Evolutionary conservation across 1,140 invertebrate species (phyloP).

Genomic region (Episyrphus balteatus): DNA sequence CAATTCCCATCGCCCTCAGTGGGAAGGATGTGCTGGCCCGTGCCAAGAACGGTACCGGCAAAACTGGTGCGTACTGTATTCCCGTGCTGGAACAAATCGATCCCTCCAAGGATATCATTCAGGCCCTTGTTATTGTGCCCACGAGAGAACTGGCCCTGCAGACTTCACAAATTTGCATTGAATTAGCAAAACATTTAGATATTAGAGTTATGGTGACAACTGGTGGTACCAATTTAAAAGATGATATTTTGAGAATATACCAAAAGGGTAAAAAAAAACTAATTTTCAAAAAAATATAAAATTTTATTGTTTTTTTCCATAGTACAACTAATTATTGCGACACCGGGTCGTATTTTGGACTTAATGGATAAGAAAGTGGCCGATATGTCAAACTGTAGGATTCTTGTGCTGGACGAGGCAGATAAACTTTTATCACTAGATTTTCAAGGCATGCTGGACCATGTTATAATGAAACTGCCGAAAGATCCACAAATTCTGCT

Average conservation of each 20-base stretch:
- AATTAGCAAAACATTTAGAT: conserved; percentile 91
- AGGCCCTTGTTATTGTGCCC: conserved; percentile 97
- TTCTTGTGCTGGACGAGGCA: conserved; percentile 96
- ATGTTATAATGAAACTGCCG: conserved; percentile 88
- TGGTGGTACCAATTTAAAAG: conserved; percentile 93
- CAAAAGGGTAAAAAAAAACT: conserved; percentile 62
- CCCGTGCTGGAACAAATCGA: conserved; percentile 95
- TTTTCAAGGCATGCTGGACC: conserved; percentile 98
- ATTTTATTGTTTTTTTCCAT: conserved; percentile 3
- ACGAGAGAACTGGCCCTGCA: conserved; percentile 98
- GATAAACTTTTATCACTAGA: conserved; percentile 98
- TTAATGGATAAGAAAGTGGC: conserved; percentile 99
- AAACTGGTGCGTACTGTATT: conserved; percentile 99
- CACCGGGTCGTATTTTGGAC: conserved; percentile 97
- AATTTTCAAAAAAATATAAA: conserved; percentile 2
- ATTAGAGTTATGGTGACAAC: conserved; percentile 99
- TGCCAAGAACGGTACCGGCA: conserved; percentile 99
- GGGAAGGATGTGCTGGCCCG: conserved; percentile 96
- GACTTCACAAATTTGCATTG: conserved; percentile 99
- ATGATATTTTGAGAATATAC: conserved; percentile 99
- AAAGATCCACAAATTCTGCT: conserved; percentile 93
- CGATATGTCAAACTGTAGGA: conserved; percentile 89
- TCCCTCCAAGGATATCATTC: conserved; percentile 77
- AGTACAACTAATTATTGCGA: conserved; percentile 99
- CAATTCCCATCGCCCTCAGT: conserved; percentile 94